Conservation (phyloP, 2,113 vertebrate species). For the Condylura cristata region DNA sequence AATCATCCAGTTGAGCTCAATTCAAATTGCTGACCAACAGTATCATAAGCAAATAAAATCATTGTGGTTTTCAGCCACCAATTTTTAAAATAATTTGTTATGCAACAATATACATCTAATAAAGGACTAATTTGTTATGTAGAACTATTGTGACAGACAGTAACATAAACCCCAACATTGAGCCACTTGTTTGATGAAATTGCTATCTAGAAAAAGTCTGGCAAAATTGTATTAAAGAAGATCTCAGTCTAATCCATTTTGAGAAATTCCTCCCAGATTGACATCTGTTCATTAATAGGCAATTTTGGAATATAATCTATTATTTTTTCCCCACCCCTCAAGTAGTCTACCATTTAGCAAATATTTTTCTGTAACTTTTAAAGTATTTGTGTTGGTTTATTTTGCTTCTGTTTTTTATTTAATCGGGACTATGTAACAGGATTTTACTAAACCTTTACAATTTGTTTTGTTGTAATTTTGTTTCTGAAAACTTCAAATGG, state of each 20-base stretch:
- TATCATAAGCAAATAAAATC: neutral
- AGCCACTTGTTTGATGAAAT: neutral
- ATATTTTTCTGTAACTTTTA: slow-evolving; percentile 19
- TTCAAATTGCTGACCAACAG: neutral
- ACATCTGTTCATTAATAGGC: neutral
- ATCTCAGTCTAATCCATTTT: neutral
- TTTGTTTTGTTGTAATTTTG: slow-evolving; percentile 17
- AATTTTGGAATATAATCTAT: neutral
- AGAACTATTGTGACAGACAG: neutral
- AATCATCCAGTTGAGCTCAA: neutral
- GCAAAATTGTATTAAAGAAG: neutral
- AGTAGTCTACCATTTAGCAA: neutral
- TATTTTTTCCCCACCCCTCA: neutral
- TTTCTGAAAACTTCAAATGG: slow-evolving; percentile 19
- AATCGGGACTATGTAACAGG: neutral
- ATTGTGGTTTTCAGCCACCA: neutral
- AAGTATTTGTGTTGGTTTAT: neutral
- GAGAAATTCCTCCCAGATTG: neutral
- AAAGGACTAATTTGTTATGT: neutral
- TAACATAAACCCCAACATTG: neutral
- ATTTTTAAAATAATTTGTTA: neutral
- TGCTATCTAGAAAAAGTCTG: neutral
- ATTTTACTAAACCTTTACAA: neutral
- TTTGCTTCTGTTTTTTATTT: slow-evolving; percentile 15
- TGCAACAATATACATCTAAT: neutral